phyloP scores from a whole-genome alignment of 2,113 vertebrate genomes.

The Climacteris rufus region DNA sequence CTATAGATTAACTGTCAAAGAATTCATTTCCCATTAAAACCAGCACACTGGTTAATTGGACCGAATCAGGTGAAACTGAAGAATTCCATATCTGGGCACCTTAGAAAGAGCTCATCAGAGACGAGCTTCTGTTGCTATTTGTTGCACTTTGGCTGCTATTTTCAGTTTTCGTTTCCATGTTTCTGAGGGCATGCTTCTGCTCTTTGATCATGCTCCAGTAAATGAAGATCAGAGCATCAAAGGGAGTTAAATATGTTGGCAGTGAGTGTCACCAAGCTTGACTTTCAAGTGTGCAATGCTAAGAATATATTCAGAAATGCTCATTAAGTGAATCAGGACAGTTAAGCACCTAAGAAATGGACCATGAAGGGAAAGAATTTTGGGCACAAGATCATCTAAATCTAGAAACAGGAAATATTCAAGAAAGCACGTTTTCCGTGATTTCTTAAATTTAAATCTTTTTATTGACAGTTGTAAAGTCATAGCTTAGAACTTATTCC shows the following conservation, averaged over 20 bases:
- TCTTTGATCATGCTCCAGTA: slow-evolving; percentile 51
- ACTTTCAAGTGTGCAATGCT: slow-evolving; percentile 20
- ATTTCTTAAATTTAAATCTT: background rate
- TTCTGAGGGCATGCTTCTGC: background rate
- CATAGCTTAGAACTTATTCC: background rate
- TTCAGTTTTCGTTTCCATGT: background rate
- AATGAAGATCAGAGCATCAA: slow-evolving; percentile 56
- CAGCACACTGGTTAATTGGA: background rate
- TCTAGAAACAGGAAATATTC: background rate
- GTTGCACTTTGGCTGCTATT: background rate
- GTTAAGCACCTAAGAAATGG: background rate
- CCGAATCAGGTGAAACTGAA: background rate
- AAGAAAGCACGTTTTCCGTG: background rate
- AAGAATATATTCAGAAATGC: background rate
- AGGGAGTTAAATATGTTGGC: slow-evolving; percentile 44
- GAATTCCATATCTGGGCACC: background rate
- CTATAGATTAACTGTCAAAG: background rate
- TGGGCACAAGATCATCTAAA: background rate
- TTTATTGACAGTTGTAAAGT: background rate
- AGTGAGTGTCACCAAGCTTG: slow-evolving; percentile 4
- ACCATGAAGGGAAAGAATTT: background rate
- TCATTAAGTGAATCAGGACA: background rate
- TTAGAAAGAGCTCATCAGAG: background rate
- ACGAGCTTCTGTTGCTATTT: background rate
- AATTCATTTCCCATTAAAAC: background rate